These are phyloP conservation scores for Drosophila colorata DNA, from an alignment of 2,888 invertebrate species.

Conservation along the genomic window DNA sequence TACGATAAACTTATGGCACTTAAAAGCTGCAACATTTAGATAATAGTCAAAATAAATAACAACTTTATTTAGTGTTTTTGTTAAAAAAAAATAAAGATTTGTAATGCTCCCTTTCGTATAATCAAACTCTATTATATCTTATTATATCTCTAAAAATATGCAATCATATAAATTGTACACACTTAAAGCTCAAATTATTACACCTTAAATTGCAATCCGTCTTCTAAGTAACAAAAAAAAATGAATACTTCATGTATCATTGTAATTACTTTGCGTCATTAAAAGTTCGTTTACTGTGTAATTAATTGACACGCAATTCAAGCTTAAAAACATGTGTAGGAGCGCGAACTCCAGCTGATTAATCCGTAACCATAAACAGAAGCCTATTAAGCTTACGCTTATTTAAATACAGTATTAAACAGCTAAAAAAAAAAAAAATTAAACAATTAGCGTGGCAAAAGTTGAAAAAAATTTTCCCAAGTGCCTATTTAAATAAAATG, in stretches of 20 bases:
- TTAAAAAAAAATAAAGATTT: neutral
- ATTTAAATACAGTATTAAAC: neutral
- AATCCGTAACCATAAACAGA: neutral
- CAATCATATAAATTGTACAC: neutral
- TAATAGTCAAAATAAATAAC: no score
- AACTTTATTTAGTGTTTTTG: no score
- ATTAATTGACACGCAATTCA: conserved; percentile 5
- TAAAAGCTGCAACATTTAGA: no score
- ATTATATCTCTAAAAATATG: no score
- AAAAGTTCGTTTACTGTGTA: conserved; percentile 6
- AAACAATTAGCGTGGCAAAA: neutral
- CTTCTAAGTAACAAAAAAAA: neutral
- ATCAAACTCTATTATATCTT: neutral
- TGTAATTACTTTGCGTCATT: conserved; percentile 1
- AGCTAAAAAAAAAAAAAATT: neutral
- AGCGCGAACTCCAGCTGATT: neutral
- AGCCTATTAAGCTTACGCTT: neutral
- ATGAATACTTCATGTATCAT: neutral
- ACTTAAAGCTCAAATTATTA: neutral
- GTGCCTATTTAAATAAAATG: neutral
- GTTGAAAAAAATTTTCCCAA: neutral
- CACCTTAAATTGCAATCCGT: neutral
- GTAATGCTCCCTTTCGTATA: neutral
- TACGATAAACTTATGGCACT: no score
- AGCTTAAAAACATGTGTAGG: neutral